These are phyloP conservation scores for Hippasteria phrygiana DNA, from an alignment of 53 echinoderm and acorn worm species.

Conservation along the genomic window DNA sequence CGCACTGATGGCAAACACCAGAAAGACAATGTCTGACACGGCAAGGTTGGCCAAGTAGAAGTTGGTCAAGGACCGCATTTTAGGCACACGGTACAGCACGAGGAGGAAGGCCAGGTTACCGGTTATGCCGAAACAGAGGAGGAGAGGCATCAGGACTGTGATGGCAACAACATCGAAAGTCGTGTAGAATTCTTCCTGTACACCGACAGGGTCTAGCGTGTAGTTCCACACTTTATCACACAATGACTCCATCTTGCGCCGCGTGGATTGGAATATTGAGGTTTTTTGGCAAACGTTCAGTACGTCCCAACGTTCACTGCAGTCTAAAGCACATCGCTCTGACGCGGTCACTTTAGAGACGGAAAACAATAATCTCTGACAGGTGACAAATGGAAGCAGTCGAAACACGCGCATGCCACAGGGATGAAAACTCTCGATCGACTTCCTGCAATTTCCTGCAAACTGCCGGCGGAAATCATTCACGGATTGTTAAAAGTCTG, in stretches of 20 bases:
- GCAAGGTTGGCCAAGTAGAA: constrained; percentile 89
- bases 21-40: constrained; percentile 74
- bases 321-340: too few species aligned
- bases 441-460: too few species aligned
- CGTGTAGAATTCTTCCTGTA: constrained; percentile 33
- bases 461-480: too few species aligned
- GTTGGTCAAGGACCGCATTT: constrained; percentile 92
- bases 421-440: too few species aligned
- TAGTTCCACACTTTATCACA: background rate
- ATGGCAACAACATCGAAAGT: constrained; percentile 63
- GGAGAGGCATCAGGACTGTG: constrained; percentile 77
- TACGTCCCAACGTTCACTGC: too few species aligned
- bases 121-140: constrained; percentile 67
- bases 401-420: too few species aligned
- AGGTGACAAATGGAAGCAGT: too few species aligned
- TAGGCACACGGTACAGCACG: constrained; percentile 72
- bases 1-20: constrained; percentile 70
- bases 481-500: too few species aligned
- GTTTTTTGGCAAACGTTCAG: too few species aligned
- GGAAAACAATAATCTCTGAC: too few species aligned
- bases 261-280: too few species aligned
- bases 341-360: too few species aligned
- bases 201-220: background rate
- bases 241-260: background rate
- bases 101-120: constrained; percentile 74